Base-by-base conservation (phyloP, 2,888 invertebrate species). In the Pseudococcus longispinus region DNA sequence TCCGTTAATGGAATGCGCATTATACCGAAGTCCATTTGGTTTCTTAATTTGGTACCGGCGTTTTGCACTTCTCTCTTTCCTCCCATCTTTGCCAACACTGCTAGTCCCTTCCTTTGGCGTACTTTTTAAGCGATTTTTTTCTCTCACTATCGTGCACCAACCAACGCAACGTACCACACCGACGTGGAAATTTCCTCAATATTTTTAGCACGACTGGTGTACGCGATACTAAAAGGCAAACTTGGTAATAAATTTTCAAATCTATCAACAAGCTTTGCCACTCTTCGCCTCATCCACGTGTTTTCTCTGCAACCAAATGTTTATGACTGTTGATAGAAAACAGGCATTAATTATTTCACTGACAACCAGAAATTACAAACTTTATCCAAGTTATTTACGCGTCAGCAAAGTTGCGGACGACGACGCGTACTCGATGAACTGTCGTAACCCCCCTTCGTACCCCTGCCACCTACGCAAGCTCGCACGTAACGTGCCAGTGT, bases 301-400 rank as follows among this genome's bases (percentile, higher is more conserved):
- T 23, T 60, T 60, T 60, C 60, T 8, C 60, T 60, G 23, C 20
- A 37, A 23, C 32, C 74, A 74, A 74, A 74, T 74, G 74, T 74
- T 74, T 74, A 74, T 74, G 74, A 74, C 74, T 74, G 74, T 74
- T 74, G 74, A 74, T 74, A 74, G 74, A 74, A 74, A 74, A 74
- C 32, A 74, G 74, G 74, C 74, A 74, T 74, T 74, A 74, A 74
- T 74, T 74, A 74, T 74, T 74, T 74, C 13, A 37, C 74, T 74
- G 74, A 74, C 74, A 74, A 74, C 74, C 74, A 74, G 32, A 74
- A 74, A 74, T 74, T 74, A 37, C 74, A 29, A 74, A 74, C 74
- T 74, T 74, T 74, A 74, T 74, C 74, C 32, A 74, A 74, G 74
- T 74, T 74, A 23, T 23, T 60, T 60, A 23, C 60, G 74, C 74